phyloP scores from a whole-genome alignment of 2,888 invertebrate species.

The Neoascia interrupta region DNA sequence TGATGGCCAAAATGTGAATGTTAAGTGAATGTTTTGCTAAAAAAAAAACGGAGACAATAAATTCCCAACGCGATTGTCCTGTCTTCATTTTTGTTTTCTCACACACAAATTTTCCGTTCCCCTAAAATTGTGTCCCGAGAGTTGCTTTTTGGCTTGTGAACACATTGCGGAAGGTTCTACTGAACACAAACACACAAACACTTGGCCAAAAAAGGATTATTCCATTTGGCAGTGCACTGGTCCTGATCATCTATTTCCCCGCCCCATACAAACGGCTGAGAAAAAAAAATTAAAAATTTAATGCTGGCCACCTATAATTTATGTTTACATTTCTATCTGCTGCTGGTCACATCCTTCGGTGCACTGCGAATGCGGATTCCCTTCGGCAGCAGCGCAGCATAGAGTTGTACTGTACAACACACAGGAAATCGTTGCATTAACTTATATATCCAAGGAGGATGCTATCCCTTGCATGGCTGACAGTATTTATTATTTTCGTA shows the following conservation, averaged over 20 bases:
- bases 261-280: neutral
- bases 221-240: slow-evolving; percentile 53
- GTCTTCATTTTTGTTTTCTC: slow-evolving; percentile 23
- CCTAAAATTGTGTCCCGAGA: slow-evolving; percentile 43
- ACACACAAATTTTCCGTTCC: slow-evolving; percentile 2
- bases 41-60: slow-evolving; percentile 34
- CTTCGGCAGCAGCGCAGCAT: slow-evolving; percentile 20
- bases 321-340: slow-evolving; percentile 55
- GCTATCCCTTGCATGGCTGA: slow-evolving; percentile 71
- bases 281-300: slow-evolving; percentile 5
- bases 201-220: slow-evolving; percentile 58
- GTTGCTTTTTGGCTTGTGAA: slow-evolving; percentile 57
- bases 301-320: slow-evolving; percentile 65
- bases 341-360: slow-evolving; percentile 51
- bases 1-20: slow-evolving; percentile 59
- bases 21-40: slow-evolving; percentile 46
- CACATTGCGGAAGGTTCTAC: slow-evolving; percentile 62
- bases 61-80: slow-evolving; percentile 34
- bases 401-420: slow-evolving; percentile 29
- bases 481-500: slow-evolving; percentile 72
- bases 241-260: slow-evolving; percentile 29
- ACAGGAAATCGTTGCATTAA: slow-evolving; percentile 71
- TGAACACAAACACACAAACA: slow-evolving; percentile 8
- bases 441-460: slow-evolving; percentile 70
- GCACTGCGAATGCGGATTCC: slow-evolving; percentile 51